Evolutionary conservation across 2,888 invertebrate species (phyloP).

Genomic region (Amphiduros pacificus): DNA sequence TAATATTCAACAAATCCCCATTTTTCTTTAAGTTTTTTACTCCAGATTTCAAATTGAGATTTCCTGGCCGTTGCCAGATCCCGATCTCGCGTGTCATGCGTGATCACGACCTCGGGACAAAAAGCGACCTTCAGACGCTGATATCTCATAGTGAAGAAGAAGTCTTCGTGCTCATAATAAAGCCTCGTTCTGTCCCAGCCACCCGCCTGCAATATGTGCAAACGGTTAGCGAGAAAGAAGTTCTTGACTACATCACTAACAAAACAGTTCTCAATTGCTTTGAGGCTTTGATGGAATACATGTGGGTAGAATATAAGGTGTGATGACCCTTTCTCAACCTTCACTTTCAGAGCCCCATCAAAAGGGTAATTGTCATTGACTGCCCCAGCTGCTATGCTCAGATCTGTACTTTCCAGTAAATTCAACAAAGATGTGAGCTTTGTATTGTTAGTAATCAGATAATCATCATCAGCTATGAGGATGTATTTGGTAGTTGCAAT

Average conservation of each 20-base stretch:
- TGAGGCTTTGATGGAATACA: not conserved
- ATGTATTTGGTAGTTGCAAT: not conserved
- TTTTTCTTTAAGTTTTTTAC: not conserved
- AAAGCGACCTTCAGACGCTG: not conserved
- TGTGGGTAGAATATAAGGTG: not conserved
- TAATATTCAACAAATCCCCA: constrained; percentile 1
- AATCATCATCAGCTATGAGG: constrained; percentile 1
- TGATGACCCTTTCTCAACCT: not conserved
- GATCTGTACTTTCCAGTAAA: not conserved
- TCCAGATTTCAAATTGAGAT: not conserved
- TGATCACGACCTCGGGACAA: not conserved
- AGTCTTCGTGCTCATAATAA: constrained; percentile 2
- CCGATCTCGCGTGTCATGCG: not conserved
- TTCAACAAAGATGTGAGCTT: not conserved
- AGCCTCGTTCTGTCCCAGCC: not conserved
- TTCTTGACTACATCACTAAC: not conserved
- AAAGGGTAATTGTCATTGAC: not conserved
- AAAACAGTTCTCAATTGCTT: not conserved
- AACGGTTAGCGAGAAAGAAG: not conserved
- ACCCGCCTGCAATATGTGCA: not conserved
- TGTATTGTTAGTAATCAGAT: not conserved
- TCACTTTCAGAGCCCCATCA: not conserved
- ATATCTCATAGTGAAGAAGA: not conserved
- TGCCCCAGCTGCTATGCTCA: not conserved
- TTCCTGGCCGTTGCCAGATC: not conserved